Evolutionary conservation across 2,888 invertebrate genomes (phyloP), one percentile per base, ranked within the genome.

Genomic region (Apamea anceps): DNA sequence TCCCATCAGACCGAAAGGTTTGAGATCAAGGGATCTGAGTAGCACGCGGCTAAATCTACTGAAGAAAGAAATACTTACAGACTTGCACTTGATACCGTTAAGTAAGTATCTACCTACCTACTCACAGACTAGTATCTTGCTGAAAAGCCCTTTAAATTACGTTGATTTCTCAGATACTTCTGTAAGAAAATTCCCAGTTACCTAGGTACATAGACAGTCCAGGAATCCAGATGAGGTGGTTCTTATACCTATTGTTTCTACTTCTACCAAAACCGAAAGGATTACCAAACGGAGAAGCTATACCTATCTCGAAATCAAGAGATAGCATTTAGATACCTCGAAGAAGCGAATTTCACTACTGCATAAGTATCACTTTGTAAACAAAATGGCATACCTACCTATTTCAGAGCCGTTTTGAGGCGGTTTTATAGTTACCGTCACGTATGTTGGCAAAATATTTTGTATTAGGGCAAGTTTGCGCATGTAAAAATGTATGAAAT

Each of bases 41-140:
- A 94, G 87, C 92, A 97, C 94, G 82, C 96, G 97, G n/a, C 91
- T 98, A 68, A 96, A 95, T 87, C 94, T 97, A 85, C 94, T 98
- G 84, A 97, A 97, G 90, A 97, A 96, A 89, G 97, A 98, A 92
- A 97, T 97, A 84, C 95, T 97, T 77, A 97, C 97, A 2, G 97
- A 97, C 77, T 87, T 94, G 74, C 97, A 97, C 87, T 93, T 97
- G 37, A 95, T 97, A 77, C 94, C 97, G 28, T 86, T 97, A 42
- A 90, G 96, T 97, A 91, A 95, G 95, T 94, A 65, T 37, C 32
- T 32, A 79, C n/a, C 28, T 63, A 57, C 8, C 68, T 68, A n/a
- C 28, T 60, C 8, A 37, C 13, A 37, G 13, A 63, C 7, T 28
- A 62, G 15, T n/a, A 28, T 18, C 28, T 62, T 1, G 28, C 28